Evolutionary conservation across 1,140 invertebrate genomes (phyloP), one percentile per base, ranked within the genome.

Genomic region (Aphis craccivora): DNA sequence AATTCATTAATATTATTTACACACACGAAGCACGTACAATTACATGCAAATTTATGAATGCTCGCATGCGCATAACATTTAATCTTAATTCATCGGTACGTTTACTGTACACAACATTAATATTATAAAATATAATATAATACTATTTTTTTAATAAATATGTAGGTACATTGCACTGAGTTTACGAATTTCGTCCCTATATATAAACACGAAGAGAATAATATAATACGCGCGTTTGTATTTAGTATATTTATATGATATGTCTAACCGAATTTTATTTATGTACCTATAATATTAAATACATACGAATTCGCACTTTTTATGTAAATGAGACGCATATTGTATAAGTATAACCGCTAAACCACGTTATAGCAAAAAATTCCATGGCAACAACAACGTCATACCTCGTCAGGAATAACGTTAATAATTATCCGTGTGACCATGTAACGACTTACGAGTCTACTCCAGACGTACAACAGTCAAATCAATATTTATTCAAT

Each of bases 61-160:
- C 48, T 51, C 51, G 88, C 88, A 89, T 51, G 88, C 51, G 51
- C 88, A 89, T 37, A 53, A 55, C 35, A 53, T 37, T 51, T 40
- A 55, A 89, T 55, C 51, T 9, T 37, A 40, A 89, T 89, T 55
- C 88, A 55, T 48, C 20, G 18, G 86, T 30, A 23, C 45, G 18
- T 87, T 30, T 87, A 30, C 86, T 87, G 43, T 22, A n/a, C 43
- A 45, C 25, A 6, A 7, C 11, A 87, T 45, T 48, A 87, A 45
- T 87, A 43, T n/a, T 45, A 86, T 86, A n/a, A n/a, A n/a, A 67
- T n/a, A 67, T 18, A 67, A 14, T 14, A n/a, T 43, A 86, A 6
- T 84, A 25, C 40, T 84, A 84, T n/a, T 25, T 23, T 84, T 84
- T 25, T 14, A 43, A 84, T 84, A 76, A 76, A 76, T 76, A n/a